phyloP scores from a whole-genome alignment of 2,113 vertebrate species.

The Caretta caretta region DNA sequence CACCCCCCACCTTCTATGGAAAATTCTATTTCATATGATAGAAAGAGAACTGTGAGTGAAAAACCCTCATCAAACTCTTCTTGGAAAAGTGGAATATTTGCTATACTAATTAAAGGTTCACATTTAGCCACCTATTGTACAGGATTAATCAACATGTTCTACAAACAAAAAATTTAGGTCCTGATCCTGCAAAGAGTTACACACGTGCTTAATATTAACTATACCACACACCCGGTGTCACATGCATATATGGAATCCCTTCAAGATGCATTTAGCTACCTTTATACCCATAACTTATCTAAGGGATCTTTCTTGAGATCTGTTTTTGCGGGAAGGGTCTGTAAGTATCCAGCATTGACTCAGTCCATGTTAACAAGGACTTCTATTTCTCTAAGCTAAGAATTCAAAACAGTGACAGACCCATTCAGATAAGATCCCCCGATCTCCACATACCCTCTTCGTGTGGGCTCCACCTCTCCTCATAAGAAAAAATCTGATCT shows the following conservation, averaged over 20 bases:
- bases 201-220: neutral
- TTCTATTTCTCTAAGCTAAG: neutral
- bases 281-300: neutral
- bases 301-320: neutral
- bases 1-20: neutral
- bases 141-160: neutral
- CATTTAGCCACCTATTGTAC: neutral
- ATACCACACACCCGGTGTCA: neutral
- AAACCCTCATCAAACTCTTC: neutral
- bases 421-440: neutral
- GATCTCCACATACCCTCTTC: neutral
- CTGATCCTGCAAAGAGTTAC: neutral
- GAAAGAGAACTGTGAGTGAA: conserved; percentile 15
- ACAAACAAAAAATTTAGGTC: neutral
- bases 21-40: conserved; percentile 57
- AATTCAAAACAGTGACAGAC: neutral
- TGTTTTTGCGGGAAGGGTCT: neutral
- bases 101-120: neutral
- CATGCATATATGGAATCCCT: neutral
- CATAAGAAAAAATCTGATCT: neutral
- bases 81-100: neutral
- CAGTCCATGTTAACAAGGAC: neutral
- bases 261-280: neutral
- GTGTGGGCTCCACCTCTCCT: neutral
- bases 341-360: neutral